Evolutionary conservation across 1,140 invertebrate genomes (phyloP), one percentile per base, ranked within the genome.

Genomic region (Aphaenogaster floridana): DNA sequence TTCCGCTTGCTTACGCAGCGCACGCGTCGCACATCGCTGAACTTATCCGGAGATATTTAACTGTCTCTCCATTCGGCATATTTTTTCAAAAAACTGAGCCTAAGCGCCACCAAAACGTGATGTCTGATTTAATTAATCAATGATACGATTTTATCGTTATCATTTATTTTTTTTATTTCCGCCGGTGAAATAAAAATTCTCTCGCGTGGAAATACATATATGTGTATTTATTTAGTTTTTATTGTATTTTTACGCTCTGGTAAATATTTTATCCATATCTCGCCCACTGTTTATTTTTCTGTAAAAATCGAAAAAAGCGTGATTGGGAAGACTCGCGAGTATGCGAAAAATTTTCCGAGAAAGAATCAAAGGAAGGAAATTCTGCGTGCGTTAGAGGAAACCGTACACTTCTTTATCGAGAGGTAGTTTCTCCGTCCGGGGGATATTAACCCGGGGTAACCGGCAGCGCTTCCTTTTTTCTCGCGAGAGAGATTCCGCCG

Each of bases 191-290:
- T 61, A 45, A 78, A 28, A 52, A 48, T 42, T 9, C 36, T 7
- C 17, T 52, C 61, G 28, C 28, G 3, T 21, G 39, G 13, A 39
- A 69, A 42, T 52, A 21, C 0, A 54, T 36, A 6, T 4, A n/a
- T 28, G 28, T 42, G n/a, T 42, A 28, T 68, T 36, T 50, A 66
- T 52, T 34, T 48, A n/a, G 2, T 15, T 45, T 52, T 66, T 34
- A 34, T 80, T 66, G 21, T 52, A 52, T 68, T 79, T 50, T 68
- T 28, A 54, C 13, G 48, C 21, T 80, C 36, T 15, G 5, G 45
- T n/a, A 50, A 78, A 77, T 78, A 64, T 78, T 48, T 48, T 13
- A 45, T 6, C n/a, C 28, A 45, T 50, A 79, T 48, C 7, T 48
- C 61, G 3, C 7, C 7, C 21, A 3, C 7, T 6, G 54, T 61